phyloP scores from a whole-genome alignment of 2,888 invertebrate genomes.

The Trachelus tabidus region DNA sequence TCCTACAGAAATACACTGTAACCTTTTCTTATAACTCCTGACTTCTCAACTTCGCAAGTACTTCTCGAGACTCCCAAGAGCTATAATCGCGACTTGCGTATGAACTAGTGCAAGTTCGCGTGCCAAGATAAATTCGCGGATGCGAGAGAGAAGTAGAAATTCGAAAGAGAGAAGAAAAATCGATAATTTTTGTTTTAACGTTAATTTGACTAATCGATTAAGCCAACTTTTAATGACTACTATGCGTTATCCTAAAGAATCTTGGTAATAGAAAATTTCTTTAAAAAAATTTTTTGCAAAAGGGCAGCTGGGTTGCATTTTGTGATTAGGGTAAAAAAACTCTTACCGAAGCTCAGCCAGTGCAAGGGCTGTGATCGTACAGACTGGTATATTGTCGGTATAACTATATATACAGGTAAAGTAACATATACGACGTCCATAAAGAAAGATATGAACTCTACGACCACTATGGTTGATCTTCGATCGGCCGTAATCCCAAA shows the following conservation, averaged over 20 bases:
- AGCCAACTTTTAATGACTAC: too few relatives aligned
- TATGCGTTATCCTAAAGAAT: too few relatives aligned
- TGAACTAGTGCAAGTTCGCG: too few relatives aligned
- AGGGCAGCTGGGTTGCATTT: too few relatives aligned
- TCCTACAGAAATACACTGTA: not conserved
- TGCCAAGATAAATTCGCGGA: too few relatives aligned
- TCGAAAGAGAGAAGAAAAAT: too few relatives aligned
- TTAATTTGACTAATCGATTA: too few relatives aligned
- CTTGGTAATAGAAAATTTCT: fast-evolving
- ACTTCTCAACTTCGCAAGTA: not conserved
- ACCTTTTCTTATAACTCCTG: not conserved
- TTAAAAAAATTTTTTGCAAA: too few relatives aligned
- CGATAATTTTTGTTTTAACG: too few relatives aligned
- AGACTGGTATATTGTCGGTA: not conserved
- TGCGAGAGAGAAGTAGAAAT: too few relatives aligned
- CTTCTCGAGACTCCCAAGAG: not conserved
- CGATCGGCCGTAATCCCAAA: slow-evolving; percentile 36
- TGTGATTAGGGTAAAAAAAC: too few relatives aligned
- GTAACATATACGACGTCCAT: not conserved
- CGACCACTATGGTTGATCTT: slow-evolving; percentile 30
- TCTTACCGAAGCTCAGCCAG: too few relatives aligned
- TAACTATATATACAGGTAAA: not conserved
- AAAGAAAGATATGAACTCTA: not conserved
- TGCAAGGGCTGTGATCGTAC: not conserved
- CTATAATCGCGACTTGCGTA: not conserved